Base-by-base conservation (phyloP, 2,113 vertebrate genomes). In the Psettodes erumei region DNA sequence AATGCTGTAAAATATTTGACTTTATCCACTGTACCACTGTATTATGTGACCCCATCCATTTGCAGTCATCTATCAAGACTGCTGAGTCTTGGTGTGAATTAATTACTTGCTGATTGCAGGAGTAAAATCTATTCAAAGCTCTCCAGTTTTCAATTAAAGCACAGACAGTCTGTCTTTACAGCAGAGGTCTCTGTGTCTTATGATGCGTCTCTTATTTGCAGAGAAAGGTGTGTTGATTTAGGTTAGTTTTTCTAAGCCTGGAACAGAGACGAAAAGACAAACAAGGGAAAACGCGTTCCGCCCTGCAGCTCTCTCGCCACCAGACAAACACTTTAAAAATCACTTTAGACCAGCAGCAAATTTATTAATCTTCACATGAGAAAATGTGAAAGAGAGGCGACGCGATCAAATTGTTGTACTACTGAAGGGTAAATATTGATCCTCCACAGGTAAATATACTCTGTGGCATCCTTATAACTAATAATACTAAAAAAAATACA, bases 81-180 rank as follows among this genome's bases (percentile, higher is more conserved):
- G 54, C 37, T 33, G 33, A 61, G 47, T 53, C 19, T 69, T 51
- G 45, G 12, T 79, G 58, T 50, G 25, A 83, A 62, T 85, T 77
- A 78, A 75, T 81, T 72, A 79, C 60, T 82, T 73, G 71, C 67
- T 62, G 69, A 79, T 78, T 75, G 75, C 54, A 70, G 70, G 70
- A 65, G 74, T 66, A 72, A 83, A 75, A 73, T 77, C 19, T 69
- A 84, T 63, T 63, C n/a, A 19, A 58, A 72, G 68, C 68, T 60
- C 35, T 21, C 0, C 19, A 67, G 18, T 56, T 82, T 67, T 71
- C 50, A 81, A 83, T 77, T 74, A 54, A 75, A 76, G 60, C 75
- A 40, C 18, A 62, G 62, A 25, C 63, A 35, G 51, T 76, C n/a
- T n/a, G n/a, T 51, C 58, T 54, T 59, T 16, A 19, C 63, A 60